These are phyloP conservation scores for Triplophysa siluroides DNA, from an alignment of 2,113 vertebrate species.

Conservation along the genomic window DNA sequence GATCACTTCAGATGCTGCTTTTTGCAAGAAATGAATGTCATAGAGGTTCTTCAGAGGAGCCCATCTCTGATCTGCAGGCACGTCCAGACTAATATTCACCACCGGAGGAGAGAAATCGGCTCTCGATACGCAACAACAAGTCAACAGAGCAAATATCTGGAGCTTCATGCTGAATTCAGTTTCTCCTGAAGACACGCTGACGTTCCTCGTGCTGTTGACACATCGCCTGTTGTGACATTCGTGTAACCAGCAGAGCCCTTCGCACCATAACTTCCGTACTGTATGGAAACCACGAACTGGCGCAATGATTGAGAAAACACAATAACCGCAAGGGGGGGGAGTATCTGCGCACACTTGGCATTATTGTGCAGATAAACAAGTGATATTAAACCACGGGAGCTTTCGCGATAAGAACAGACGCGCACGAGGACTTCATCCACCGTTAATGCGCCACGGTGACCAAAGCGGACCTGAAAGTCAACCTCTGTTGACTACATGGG, in stretches of 20 bases:
- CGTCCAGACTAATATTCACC: slow-evolving; percentile 71
- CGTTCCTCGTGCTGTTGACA: not conserved
- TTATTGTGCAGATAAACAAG: not conserved
- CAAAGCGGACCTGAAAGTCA: no score
- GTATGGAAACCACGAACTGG: slow-evolving; percentile 3
- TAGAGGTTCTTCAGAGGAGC: slow-evolving; percentile 59
- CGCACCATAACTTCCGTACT: not conserved
- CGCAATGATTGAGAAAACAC: not conserved
- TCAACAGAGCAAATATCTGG: slow-evolving; percentile 3
- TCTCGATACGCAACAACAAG: not conserved
- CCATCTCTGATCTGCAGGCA: slow-evolving; percentile 66
- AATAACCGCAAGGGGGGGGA: not conserved
- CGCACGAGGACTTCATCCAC: no score
- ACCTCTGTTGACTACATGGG: no score
- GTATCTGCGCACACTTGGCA: no score
- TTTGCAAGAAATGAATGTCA: slow-evolving; percentile 59
- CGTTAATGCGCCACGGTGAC: no score
- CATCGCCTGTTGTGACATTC: not conserved
- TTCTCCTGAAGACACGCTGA: not conserved
- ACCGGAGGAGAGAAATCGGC: slow-evolving; percentile 58
- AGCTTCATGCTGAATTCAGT: slow-evolving; percentile 12
- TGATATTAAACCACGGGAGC: not conserved
- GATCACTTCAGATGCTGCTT: slow-evolving; percentile 67
- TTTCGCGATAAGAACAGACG: not conserved
- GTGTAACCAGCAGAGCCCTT: not conserved